Percentiles rank a stretch among this genome's conserved stretches.
Conservation (phyloP, 2,888 invertebrate genomes). For the Erebia palarica region DNA sequence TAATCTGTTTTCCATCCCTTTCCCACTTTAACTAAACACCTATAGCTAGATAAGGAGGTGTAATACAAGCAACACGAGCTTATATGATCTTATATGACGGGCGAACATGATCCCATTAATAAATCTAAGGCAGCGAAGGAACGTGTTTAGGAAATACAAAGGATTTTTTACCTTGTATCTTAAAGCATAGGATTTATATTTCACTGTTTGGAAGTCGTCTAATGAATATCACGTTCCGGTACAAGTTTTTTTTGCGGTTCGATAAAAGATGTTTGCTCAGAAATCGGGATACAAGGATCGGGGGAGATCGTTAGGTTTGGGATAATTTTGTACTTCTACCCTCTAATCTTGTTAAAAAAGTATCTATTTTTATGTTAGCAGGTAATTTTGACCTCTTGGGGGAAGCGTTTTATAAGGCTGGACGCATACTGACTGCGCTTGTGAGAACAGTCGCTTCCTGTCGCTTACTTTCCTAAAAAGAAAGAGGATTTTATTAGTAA, state of each 20-base stretch:
- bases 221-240: constrained; percentile 38
- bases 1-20: constrained; percentile 28
- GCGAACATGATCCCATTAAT: constrained; percentile 42
- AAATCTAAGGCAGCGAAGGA: constrained; percentile 41
- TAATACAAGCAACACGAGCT: constrained; percentile 33
- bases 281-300: constrained; percentile 9
- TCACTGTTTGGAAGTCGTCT: constrained; percentile 12
- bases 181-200: constrained; percentile 11
- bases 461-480: too few relatives aligned
- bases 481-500: too few relatives aligned
- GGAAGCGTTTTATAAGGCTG: not conserved
- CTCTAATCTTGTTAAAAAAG: not conserved
- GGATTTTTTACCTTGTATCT: constrained; percentile 16
- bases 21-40: constrained; percentile 5
- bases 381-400: not conserved
- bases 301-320: constrained; percentile 15
- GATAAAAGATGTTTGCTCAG: constrained; percentile 28
- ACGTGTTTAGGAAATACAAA: constrained; percentile 7
- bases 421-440: too few relatives aligned
- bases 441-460: too few relatives aligned
- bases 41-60: constrained; percentile 26
- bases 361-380: not conserved
- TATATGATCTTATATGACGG: constrained; percentile 30
- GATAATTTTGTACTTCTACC: constrained; percentile 19
- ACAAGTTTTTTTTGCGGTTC: constrained; percentile 34